Percentiles rank a stretch among this genome's conserved stretches.
phyloP scores from a whole-genome alignment of 2,888 invertebrate species.

The Oxyteleia sp. region DNA sequence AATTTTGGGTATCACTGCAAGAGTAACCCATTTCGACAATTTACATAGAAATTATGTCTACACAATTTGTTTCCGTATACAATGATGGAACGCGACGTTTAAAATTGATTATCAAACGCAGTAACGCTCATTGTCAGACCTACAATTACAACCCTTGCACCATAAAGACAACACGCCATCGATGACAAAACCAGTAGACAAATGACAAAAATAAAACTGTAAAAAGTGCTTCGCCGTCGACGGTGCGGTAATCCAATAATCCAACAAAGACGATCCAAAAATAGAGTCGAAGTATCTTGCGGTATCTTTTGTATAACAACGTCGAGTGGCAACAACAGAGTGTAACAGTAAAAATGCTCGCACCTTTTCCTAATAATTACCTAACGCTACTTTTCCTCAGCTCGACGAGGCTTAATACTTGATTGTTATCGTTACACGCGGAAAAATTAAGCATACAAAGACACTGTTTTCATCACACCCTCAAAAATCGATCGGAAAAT shows the following conservation, averaged over 20 bases:
- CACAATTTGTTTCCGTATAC: too few species aligned
- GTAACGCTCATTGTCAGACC: neutral
- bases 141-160: slow-evolving; percentile 15
- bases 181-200: slow-evolving; percentile 19
- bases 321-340: slow-evolving; percentile 66
- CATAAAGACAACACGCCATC: slow-evolving; percentile 7
- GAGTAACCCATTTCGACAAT: too few species aligned
- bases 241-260: slow-evolving; percentile 27
- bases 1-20: too few species aligned
- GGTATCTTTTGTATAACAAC: slow-evolving; percentile 37
- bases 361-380: slow-evolving; percentile 54
- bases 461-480: too few species aligned
- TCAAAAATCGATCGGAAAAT: too few species aligned
- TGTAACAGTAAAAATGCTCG: slow-evolving; percentile 67
- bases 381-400: slow-evolving; percentile 58
- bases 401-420: slow-evolving; percentile 68
- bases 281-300: slow-evolving; percentile 48
- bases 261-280: slow-evolving; percentile 54
- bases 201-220: slow-evolving; percentile 31
- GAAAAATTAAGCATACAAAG: too few species aligned
- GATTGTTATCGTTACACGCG: too few species aligned
- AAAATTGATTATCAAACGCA: slow-evolving; percentile 19
- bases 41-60: too few species aligned
- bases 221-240: slow-evolving; percentile 38
- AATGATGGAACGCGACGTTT: too few species aligned